Conservation (phyloP, 2,888 invertebrate species). For the Myopa testacea region DNA sequence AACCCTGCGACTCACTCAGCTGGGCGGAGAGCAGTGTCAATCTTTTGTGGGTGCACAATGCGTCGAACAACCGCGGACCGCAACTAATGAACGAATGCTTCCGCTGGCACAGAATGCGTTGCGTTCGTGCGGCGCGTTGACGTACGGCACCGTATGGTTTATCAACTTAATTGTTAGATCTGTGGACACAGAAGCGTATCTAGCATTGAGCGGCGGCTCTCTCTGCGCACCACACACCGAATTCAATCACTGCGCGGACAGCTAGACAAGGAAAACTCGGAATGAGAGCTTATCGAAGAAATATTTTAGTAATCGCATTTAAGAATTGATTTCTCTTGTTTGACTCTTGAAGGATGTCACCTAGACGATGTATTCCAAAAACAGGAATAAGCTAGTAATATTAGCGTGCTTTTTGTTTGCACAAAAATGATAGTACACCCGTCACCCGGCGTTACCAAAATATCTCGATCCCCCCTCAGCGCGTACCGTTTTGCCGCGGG, state of each 20-base stretch:
- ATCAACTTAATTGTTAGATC: not conserved
- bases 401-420: not conserved
- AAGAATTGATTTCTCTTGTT: not conserved
- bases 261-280: not conserved
- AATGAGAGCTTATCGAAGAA: not conserved
- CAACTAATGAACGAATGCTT: slow-evolving; percentile 26
- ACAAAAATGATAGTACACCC: too few relatives aligned
- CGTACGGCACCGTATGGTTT: not conserved
- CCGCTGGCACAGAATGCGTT: not conserved
- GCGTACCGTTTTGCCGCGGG: too few relatives aligned
- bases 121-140: not conserved
- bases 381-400: too few relatives aligned
- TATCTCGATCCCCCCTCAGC: too few relatives aligned
- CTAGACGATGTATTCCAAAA: too few relatives aligned
- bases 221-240: not conserved
- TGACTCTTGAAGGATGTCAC: too few relatives aligned
- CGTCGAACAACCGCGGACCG: slow-evolving; percentile 31
- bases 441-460: too few relatives aligned
- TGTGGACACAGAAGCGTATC: not conserved
- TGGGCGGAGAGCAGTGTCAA: not conserved
- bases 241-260: not conserved
- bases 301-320: not conserved
- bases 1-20: not conserved
- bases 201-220: slow-evolving; percentile 10
- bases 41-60: not conserved